These are phyloP conservation scores for Cheumatopsyche charites DNA, from an alignment of 1,140 invertebrate genomes.

Conservation along the genomic window DNA sequence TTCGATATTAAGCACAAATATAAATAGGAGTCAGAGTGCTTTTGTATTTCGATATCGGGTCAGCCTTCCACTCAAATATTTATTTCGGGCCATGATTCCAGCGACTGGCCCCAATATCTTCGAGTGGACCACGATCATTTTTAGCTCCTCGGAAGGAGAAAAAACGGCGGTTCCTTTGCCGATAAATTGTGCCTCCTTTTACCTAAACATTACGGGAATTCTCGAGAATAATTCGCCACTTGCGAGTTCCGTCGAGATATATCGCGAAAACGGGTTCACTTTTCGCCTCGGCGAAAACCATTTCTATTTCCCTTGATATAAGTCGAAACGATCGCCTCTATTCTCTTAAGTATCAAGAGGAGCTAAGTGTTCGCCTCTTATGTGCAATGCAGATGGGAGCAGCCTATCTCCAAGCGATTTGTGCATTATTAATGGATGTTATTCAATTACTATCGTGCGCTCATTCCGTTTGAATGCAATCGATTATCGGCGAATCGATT, in stretches of 20 bases:
- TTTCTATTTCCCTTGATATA: neutral
- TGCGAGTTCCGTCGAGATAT: neutral
- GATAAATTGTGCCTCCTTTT: neutral
- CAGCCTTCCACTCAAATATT: conserved; percentile 26
- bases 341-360: too few relatives aligned
- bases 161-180: neutral
- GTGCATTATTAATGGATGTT: too few relatives aligned
- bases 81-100: conserved; percentile 29
- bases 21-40: neutral
- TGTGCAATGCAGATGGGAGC: too few relatives aligned
- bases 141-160: neutral
- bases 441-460: too few relatives aligned
- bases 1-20: neutral
- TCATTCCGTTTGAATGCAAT: too few relatives aligned
- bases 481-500: too few relatives aligned
- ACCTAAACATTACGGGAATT: neutral
- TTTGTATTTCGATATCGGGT: conserved; percentile 28
- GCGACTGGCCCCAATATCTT: conserved; percentile 11
- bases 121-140: conserved; percentile 22
- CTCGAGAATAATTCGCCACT: too few relatives aligned
- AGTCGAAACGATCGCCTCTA: too few relatives aligned
- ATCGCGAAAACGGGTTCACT: neutral
- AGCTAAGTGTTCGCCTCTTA: too few relatives aligned
- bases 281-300: neutral
- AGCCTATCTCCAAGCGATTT: too few relatives aligned